Evolutionary conservation across 2,113 vertebrate species (phyloP), one percentile per base, ranked within the genome.

Genomic region (Typhlomys cinereus): DNA sequence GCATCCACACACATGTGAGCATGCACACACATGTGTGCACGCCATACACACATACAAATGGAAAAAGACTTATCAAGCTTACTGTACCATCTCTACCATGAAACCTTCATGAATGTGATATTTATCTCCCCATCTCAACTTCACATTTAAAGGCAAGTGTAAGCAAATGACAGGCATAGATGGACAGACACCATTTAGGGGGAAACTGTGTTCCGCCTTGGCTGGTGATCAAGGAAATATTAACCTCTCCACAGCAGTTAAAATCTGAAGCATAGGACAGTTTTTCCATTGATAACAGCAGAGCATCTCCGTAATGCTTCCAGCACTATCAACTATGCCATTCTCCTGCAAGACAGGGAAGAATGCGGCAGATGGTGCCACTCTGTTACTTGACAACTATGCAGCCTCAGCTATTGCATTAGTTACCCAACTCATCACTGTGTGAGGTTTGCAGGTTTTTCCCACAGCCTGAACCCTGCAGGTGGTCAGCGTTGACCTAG

Each of bases 211-310:
- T 73, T 78, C 70, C 27, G 39, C 61, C 18, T 67, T 66, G 71
- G 59, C n/a, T 91, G 50, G 5, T 31, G 69, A 48, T 88, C 48
- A 84, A 74, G n/a, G 61, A 88, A 85, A 80, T 79, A 83, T 67
- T 71, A 87, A 48, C 31, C 50, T 67, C 36, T 41, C 57, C 50
- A 70, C 23, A 70, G 21, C n/a, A 52, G 44, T 69, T 74, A 89
- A 66, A 62, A 74, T 9, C 61, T 52, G 29, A 86, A 41, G 74
- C 74, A 52, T 31, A 92, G 73, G 44, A 12, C 46, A 82, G 20
- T n/a, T 1, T 83, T n/a, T n/a, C 1, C 20, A 48, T n/a, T 75
- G 44, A 62, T 75, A 86, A 46, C 18, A 70, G 3, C 46, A 70
- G 27, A 13, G 7, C 67, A 44, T 64, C 39, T 18, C 44, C 29